phyloP scores from a whole-genome alignment of 2,888 invertebrate species.

The Tuta absoluta region DNA sequence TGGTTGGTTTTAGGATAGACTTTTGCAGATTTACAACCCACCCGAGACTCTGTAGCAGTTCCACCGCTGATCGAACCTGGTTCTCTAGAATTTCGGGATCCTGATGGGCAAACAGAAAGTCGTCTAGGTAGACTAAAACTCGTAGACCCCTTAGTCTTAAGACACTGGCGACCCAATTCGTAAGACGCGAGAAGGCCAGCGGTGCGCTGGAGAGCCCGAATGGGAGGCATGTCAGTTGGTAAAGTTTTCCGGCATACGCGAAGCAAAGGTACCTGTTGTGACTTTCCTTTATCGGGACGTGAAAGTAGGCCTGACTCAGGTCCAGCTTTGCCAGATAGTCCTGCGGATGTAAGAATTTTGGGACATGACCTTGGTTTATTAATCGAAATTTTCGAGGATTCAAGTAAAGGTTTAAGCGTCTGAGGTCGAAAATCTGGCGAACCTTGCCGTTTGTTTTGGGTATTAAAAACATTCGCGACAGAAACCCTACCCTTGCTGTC shows the following conservation, averaged over 20 bases:
- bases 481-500: background rate
- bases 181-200: background rate
- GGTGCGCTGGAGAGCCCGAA: background rate
- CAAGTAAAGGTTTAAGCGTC: constrained; percentile 6
- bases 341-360: background rate
- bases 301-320: background rate
- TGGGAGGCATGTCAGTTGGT: background rate
- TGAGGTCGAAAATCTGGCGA: constrained; percentile 3
- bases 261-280: background rate
- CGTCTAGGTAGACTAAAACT: background rate
- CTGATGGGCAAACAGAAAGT: background rate
- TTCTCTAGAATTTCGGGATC: background rate
- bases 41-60: constrained; percentile 1
- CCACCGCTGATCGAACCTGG: background rate
- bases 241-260: background rate
- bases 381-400: background rate
- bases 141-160: too few species aligned
- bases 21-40: constrained; percentile 22
- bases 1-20: constrained; percentile 9
- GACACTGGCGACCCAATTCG: too few species aligned
- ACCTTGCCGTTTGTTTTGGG: background rate
- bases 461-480: constrained; percentile 3
- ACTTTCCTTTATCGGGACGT: background rate
- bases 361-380: too few species aligned
- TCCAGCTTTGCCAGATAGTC: background rate